Conservation (phyloP, 2,888 invertebrate genomes). For the Epinotia nisella region DNA sequence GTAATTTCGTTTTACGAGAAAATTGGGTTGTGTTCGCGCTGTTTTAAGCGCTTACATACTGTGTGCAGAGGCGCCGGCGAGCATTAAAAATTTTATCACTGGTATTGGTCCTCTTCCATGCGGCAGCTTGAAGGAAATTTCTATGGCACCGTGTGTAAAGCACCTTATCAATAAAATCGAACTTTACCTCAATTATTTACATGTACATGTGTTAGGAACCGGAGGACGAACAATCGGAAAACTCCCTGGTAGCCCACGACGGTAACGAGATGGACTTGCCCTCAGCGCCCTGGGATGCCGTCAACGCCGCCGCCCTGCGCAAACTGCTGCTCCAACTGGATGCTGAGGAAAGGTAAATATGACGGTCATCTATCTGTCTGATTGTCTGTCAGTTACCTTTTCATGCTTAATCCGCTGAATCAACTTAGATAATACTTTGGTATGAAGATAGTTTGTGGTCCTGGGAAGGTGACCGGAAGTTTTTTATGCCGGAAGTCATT, state of each 20-base stretch:
- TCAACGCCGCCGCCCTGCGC: constrained; percentile 74
- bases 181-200: neutral
- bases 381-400: too few relatives aligned
- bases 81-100: neutral
- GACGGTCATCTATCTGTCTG: too few relatives aligned
- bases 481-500: too few relatives aligned
- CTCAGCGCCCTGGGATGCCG: constrained; percentile 68
- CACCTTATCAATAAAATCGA: too few relatives aligned
- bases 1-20: too few relatives aligned
- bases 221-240: constrained; percentile 74
- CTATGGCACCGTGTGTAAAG: neutral
- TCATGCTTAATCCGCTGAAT: too few relatives aligned
- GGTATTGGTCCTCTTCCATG: neutral
- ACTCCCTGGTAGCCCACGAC: constrained; percentile 64
- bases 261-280: constrained; percentile 58
- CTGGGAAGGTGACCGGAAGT: too few relatives aligned
- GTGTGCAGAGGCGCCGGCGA: neutral
- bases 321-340: constrained; percentile 76
- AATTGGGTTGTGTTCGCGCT: too few relatives aligned
- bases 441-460: too few relatives aligned
- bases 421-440: too few relatives aligned
- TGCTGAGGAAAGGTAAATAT: constrained; percentile 70
- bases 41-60: neutral
- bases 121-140: neutral
- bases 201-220: constrained; percentile 59